Evolutionary conservation across 2,888 invertebrate genomes (phyloP), one percentile per base, ranked within the genome.

Genomic region (Dynastes maya): DNA sequence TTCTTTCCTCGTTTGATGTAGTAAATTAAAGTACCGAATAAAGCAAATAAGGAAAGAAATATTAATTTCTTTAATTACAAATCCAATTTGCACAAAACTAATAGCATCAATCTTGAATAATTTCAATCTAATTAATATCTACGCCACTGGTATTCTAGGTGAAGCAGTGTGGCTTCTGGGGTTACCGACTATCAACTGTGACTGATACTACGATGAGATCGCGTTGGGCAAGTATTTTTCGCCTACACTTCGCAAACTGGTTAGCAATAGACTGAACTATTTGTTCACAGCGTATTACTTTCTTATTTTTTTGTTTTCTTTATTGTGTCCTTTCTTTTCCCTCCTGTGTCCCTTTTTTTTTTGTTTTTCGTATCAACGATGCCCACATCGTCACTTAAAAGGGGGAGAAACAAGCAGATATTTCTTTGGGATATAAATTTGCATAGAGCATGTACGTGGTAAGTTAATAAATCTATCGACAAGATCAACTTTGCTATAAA

Each of bases 121-220:
- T 65, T 45, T 65, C 65, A 11, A 45, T 45, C 22, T 65, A 65
- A 55, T 71, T 53, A 32, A 71, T 16, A 55, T 55, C 55, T 16
- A 32, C 71, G 55, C 71, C 32, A 55, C 71, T 76, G 76, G 74
- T 70, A 9, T 74, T 78, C 79, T 80, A 81, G 80, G 81, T 80
- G 80, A 78, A 65, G 77, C 45, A 70, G 75, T 79, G 78, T 72
- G 79, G 79, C 80, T 80, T 78, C 80, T 79, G 80, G 80, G 78
- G 77, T 80, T 79, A 78, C 77, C 80, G 64, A 78, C 80, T 80
- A 82, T 82, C 82, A 82, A 82, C 76, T 79, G 79, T 81, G 82
- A 82, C 80, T 82, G 82, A 82, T 82, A 81, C 81, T 78, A 67
- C 77, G 79, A 79, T 78, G 78, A 79, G 81, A 81, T 81, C 81